A percentile compares a stretch with the other conserved stretches of the same genome.
Evolutionary conservation across 2,797 vertebrate genomes (phyloP).

Genomic region (Steatocranus sp.): DNA sequence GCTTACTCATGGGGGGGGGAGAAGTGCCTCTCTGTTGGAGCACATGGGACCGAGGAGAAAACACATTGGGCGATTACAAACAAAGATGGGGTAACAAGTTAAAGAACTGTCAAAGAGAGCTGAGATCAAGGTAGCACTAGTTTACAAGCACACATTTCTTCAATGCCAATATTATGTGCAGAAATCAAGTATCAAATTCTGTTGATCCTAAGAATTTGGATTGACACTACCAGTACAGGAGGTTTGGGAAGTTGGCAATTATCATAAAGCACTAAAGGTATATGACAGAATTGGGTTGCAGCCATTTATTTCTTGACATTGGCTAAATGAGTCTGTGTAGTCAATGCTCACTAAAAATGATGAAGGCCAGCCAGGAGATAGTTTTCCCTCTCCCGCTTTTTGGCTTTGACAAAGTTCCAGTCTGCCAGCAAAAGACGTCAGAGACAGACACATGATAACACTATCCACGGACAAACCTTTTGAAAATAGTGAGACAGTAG

Average conservation of each 20-base stretch:
- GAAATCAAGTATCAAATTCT: background rate
- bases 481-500: background rate
- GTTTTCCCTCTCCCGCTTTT: background rate
- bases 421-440: background rate
- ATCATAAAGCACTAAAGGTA: background rate
- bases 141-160: background rate
- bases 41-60: background rate
- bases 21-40: constrained; percentile 9
- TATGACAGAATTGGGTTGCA: constrained; percentile 23
- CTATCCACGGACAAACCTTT: background rate
- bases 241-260: background rate
- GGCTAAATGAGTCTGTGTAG: constrained; percentile 2
- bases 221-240: background rate
- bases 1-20: background rate
- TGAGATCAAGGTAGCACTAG: background rate
- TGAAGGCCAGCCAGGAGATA: background rate
- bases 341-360: background rate
- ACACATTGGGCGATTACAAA: constrained; percentile 15
- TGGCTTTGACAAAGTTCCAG: background rate
- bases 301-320: constrained; percentile 14
- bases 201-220: background rate
- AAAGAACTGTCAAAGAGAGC: constrained; percentile 13
- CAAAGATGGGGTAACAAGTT: background rate
- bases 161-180: background rate
- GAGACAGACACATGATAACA: background rate